phyloP scores from a whole-genome alignment of 2,888 invertebrate genomes.

The Lasioglossum calceatum region DNA sequence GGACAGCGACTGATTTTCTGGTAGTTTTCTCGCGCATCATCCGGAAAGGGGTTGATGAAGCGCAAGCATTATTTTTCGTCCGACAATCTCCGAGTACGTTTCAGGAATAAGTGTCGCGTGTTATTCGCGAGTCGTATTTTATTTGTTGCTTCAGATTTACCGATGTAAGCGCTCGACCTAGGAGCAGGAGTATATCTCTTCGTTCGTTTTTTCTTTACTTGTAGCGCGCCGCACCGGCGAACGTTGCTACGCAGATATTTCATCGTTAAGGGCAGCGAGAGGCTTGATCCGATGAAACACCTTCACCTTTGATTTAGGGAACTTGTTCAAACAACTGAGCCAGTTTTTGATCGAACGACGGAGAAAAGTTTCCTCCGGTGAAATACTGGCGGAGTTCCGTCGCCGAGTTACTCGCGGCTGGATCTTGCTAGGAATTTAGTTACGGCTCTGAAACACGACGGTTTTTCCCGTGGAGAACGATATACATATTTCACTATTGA shows the following conservation, averaged over 20 bases:
- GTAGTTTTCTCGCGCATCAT: not conserved
- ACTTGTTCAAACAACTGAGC: slow-evolving; percentile 19
- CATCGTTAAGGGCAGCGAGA: slow-evolving; percentile 24
- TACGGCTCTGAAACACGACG: not conserved
- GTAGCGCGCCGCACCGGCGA: not conserved
- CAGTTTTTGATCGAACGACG: slow-evolving; percentile 15
- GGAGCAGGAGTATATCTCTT: not conserved
- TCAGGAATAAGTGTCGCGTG: not conserved
- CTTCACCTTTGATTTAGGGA: slow-evolving; percentile 27
- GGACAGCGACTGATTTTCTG: not conserved
- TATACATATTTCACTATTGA: not conserved
- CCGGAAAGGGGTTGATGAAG: not conserved
- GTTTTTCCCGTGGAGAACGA: not conserved
- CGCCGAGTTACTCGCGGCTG: slow-evolving; percentile 1
- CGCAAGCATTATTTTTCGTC: not conserved
- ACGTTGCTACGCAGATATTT: slow-evolving; percentile 14
- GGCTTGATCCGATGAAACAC: slow-evolving; percentile 19
- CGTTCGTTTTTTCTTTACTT: not conserved
- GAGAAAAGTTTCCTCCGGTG: slow-evolving; percentile 4
- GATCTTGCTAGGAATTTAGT: slow-evolving; percentile 13
- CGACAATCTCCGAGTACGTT: not conserved
- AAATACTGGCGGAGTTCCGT: slow-evolving; percentile 5
- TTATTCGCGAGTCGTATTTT: not conserved
- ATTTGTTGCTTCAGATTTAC: not conserved
- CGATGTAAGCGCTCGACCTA: not conserved